These are phyloP conservation scores for Coptodon rendalli DNA, from an alignment of 2,113 vertebrate genomes.

Conservation along the genomic window DNA sequence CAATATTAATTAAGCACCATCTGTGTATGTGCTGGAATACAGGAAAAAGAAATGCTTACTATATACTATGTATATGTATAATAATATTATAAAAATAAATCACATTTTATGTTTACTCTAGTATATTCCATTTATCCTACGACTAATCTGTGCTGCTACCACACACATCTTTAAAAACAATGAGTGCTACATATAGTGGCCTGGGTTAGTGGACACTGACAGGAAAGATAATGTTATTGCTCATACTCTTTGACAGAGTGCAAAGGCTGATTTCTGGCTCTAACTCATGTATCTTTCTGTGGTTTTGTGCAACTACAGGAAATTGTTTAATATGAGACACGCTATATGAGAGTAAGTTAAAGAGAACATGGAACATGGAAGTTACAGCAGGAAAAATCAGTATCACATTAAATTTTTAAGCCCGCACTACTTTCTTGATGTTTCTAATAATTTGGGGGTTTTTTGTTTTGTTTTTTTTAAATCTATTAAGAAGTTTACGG, in stretches of 20 bases:
- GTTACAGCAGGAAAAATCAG: not conserved
- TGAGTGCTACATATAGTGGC: not conserved
- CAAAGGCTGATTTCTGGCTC: not conserved
- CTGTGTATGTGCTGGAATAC: not conserved
- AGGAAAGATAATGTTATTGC: not conserved
- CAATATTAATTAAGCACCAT: not conserved
- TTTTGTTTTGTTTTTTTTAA: not conserved
- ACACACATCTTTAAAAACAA: not conserved
- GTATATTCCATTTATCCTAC: not conserved
- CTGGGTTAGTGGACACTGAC: not conserved
- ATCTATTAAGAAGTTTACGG: not conserved
- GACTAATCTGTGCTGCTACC: fast-evolving
- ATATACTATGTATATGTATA: not conserved
- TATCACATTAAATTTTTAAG: not conserved
- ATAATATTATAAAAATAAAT: not conserved
- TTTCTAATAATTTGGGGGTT: not conserved
- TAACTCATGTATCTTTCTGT: not conserved
- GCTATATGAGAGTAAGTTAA: not conserved
- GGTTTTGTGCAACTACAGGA: not conserved
- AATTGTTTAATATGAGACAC: not conserved
- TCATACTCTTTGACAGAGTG: not conserved
- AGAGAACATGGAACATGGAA: not conserved
- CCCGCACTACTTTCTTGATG: not conserved
- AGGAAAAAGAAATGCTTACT: not conserved
- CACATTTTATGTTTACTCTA: not conserved